phyloP scores from a whole-genome alignment of 2,888 invertebrate genomes.

The Euclidia mi region DNA sequence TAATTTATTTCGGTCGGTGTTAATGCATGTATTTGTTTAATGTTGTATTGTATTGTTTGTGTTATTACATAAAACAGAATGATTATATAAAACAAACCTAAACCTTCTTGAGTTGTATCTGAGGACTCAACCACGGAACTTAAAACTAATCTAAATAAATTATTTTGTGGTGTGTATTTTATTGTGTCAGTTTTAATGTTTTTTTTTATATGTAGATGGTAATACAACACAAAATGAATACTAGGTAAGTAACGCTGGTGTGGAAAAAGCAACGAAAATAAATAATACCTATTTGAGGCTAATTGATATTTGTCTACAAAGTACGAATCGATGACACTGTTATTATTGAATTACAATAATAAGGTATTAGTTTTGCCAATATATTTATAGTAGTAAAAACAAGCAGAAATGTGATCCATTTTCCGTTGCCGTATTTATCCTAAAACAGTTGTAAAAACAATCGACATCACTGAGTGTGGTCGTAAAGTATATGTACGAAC shows the following conservation, averaged over 20 bases:
- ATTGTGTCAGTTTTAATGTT: background rate
- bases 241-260: slow-evolving; percentile 7
- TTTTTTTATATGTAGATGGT: background rate
- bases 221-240: background rate
- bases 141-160: background rate
- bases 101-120: too few species aligned
- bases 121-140: background rate
- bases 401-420: slow-evolving; percentile 18
- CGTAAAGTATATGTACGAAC: slow-evolving; percentile 9
- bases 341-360: background rate
- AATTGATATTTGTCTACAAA: background rate
- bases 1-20: slow-evolving; percentile 32
- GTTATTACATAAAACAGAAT: slow-evolving; percentile 28
- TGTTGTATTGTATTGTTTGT: slow-evolving; percentile 61
- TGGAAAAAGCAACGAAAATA: background rate
- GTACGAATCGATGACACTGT: background rate
- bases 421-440: slow-evolving; percentile 25
- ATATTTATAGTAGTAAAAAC: background rate
- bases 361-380: too few species aligned
- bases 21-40: slow-evolving; percentile 54
- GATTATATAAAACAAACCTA: slow-evolving; percentile 5
- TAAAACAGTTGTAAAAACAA: slow-evolving; percentile 34
- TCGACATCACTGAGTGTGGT: slow-evolving; percentile 19
- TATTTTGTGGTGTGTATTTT: background rate
- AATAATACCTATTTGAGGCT: too few species aligned